Evolutionary conservation across 1,140 invertebrate genomes (phyloP).

Genomic region (Leptinotarsa defecta): DNA sequence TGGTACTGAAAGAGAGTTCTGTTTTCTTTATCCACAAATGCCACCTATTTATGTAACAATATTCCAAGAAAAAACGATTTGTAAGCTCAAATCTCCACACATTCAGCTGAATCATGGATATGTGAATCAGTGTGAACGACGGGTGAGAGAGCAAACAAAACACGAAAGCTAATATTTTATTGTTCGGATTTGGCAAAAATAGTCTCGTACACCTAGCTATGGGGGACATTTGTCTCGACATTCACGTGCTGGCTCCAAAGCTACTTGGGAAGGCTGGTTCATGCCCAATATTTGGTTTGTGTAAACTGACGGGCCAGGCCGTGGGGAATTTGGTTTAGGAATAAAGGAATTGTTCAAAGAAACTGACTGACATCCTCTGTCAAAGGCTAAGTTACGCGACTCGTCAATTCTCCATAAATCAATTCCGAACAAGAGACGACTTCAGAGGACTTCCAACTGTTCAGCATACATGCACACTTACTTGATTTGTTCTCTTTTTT

Average conservation of each 20-base stretch:
- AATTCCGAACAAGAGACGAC: conserved; percentile 4
- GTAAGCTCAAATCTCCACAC: not conserved
- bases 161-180: not conserved
- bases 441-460: not conserved
- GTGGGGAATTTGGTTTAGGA: not conserved
- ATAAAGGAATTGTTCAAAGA: not conserved
- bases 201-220: not conserved
- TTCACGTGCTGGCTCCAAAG: not conserved
- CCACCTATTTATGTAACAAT: not conserved
- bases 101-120: not conserved
- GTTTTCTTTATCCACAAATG: not conserved
- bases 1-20: too few relatives aligned
- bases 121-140: not conserved
- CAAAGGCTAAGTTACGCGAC: conserved; percentile 4
- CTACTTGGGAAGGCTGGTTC: not conserved
- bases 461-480: not conserved
- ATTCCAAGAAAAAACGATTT: not conserved
- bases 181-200: not conserved
- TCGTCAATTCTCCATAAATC: conserved; percentile 5
- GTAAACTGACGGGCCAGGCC: not conserved
- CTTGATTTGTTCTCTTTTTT: not conserved
- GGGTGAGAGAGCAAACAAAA: not conserved
- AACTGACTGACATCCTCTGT: not conserved
- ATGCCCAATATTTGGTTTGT: not conserved
- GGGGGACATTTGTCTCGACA: not conserved